Evolutionary conservation across 2,113 vertebrate genomes (phyloP).

Genomic region (Mesembrinibis cayennensis): DNA sequence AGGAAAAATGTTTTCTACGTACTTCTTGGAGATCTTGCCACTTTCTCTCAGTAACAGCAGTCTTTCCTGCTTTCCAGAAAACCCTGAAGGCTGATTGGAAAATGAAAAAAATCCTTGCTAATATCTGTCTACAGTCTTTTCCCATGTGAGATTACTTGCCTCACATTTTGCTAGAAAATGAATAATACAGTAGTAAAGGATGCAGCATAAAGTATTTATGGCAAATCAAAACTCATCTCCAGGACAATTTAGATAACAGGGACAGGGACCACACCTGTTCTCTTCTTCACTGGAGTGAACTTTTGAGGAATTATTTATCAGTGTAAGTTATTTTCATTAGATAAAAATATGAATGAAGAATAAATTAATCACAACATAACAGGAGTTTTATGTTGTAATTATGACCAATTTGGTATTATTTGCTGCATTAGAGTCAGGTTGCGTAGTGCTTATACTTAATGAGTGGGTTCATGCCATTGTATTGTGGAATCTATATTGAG

Average conservation of each 20-base stretch:
- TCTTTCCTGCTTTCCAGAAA: conserved; percentile 17
- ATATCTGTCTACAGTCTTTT: neutral
- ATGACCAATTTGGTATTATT: conserved; percentile 16
- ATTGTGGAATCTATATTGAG: neutral
- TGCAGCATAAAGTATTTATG: conserved; percentile 59
- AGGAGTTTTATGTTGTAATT: conserved; percentile 23
- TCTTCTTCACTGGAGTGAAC: neutral
- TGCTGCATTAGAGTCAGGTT: neutral
- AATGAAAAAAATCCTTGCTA: neutral
- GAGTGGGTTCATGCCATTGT: neutral
- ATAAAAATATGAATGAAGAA: neutral
- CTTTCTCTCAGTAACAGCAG: neutral
- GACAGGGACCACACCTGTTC: neutral
- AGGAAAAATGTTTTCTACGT: neutral
- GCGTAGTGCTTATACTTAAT: neutral
- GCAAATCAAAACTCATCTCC: conserved; percentile 52
- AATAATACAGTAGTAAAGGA: conserved; percentile 56
- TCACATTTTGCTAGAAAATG: conserved; percentile 45
- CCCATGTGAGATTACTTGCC: neutral
- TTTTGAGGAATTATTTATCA: conserved; percentile 9
- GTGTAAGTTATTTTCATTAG: conserved; percentile 13
- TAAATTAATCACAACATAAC: conserved; percentile 23
- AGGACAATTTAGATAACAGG: neutral
- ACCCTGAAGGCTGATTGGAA: neutral
- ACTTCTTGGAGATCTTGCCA: neutral